Conservation (phyloP, 37 sponge, comb jelly and placozoan species). For the Mnemiopsis leidyi region DNA sequence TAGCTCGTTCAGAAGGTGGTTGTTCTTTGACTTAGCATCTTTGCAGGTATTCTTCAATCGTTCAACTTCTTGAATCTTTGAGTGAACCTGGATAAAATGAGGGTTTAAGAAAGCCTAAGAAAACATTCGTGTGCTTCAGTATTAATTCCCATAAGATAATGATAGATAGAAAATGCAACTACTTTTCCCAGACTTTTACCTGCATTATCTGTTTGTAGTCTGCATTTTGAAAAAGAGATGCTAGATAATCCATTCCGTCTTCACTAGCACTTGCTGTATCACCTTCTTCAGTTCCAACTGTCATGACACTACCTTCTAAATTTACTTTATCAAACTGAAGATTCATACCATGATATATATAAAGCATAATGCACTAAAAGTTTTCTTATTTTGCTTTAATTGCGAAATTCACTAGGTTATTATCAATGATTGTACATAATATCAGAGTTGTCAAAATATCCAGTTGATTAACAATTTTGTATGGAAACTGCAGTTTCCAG, state of each 20-base stretch:
- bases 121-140: too few species aligned
- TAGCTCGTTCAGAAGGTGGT: background rate
- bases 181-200: conserved; percentile 3
- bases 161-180: background rate
- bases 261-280: conserved; percentile 44
- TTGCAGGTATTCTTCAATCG: background rate
- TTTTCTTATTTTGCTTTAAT: too few species aligned
- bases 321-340: too few species aligned
- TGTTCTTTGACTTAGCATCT: conserved; percentile 12
- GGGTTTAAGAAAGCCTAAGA: too few species aligned
- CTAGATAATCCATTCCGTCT: conserved; percentile 48
- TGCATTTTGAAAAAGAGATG: conserved; percentile 33
- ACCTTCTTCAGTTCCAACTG: background rate
- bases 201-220: conserved; percentile 23
- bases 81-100: background rate
- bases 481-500: too few species aligned
- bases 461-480: too few species aligned
- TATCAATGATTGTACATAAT: too few species aligned
- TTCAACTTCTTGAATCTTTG: conserved; percentile 52
- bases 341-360: background rate
- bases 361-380: background rate
- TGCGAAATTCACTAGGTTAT: too few species aligned
- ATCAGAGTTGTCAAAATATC: too few species aligned
- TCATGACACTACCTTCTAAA: conserved; percentile 12
- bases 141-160: too few species aligned